Evolutionary conservation across 2,113 vertebrate species (phyloP), one percentile per base, ranked within the genome.

Genomic region (Oncorhynchus kisutch): DNA sequence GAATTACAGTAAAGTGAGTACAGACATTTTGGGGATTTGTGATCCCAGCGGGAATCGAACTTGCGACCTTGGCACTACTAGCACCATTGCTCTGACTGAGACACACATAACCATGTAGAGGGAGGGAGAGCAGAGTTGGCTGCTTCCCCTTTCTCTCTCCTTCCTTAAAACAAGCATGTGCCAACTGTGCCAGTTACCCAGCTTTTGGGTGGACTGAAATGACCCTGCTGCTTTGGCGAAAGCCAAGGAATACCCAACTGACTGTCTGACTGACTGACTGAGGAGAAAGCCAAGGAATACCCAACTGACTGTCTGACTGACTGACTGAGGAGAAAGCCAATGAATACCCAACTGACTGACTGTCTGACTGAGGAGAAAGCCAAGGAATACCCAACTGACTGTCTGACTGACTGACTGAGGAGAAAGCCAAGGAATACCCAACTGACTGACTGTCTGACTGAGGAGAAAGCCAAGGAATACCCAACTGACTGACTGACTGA

Each of bases 171-270:
- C 29, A 20, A 67, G 29, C 74, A 72, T 45, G 27, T 68, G 69
- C 70, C 49, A 51, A 51, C 49, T 51, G 49, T 27, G 62, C 70
- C 22, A 64, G 45, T 70, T 49, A 83, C 74, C 76, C 48, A 66
- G 39, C 82, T 71, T 84, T 54, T 78, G 77, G 76, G 5, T 84
- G 62, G 82, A 75, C 82, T 69, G 68, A 34, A 76, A 59, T 72
- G 78, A 76, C 72, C 29, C 77, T 62, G 78, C 69, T 8, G 66
- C 76, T 75, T 79, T 78, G 39, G 77, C 6, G 5, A 31, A 51
- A 51, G 6, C 49, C 49, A 13, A 51, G 9, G 49, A 51, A 7
- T 34, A 51, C 13, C 49, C 9, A 2, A 51, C 13, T 51, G 31
- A 34, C 31, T 34, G 31, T 6, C 31, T 34, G 31, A 6, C 31